phyloP scores from a whole-genome alignment of 2,797 vertebrate species.

The Pangasius larnaudii region DNA sequence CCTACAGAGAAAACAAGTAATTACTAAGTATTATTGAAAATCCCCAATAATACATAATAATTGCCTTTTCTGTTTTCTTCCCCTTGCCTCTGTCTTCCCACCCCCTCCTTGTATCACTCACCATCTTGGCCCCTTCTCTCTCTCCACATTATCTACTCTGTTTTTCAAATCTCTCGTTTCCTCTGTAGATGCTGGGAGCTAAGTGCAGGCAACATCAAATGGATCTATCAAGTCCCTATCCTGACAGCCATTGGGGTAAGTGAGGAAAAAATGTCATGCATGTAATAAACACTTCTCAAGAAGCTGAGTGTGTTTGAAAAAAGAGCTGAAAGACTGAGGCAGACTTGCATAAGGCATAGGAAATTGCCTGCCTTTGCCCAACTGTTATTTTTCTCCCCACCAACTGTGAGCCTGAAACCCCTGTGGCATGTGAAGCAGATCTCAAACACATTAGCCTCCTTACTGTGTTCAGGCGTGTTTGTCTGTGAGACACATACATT shows the following conservation, averaged over 20 bases:
- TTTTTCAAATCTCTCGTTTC: constrained; percentile 21
- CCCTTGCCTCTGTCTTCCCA: not conserved
- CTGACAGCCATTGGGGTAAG: constrained; percentile 87
- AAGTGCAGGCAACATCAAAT: constrained; percentile 85
- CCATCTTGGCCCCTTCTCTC: not conserved
- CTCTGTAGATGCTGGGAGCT: constrained; percentile 91
- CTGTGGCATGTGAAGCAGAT: not conserved
- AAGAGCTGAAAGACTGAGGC: constrained; percentile 41
- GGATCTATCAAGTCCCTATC: constrained; percentile 91
- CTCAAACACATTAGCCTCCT: not conserved
- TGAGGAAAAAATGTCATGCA: constrained; percentile 22
- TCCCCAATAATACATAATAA: not conserved
- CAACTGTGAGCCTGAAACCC: not conserved
- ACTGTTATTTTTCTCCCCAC: constrained; percentile 26
- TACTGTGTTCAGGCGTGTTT: not conserved
- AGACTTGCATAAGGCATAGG: not conserved
- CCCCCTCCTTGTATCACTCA: not conserved
- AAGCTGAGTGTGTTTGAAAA: constrained; percentile 1
- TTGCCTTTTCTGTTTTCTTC: not conserved
- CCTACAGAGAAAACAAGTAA: not conserved
- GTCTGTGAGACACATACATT: not conserved
- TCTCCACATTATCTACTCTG: not conserved
- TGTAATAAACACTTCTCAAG: constrained; percentile 14
- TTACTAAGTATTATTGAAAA: no score
- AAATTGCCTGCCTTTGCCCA: constrained; percentile 31